These are phyloP conservation scores for Helicoverpa zea DNA, from an alignment of 1,140 invertebrate species.

Conservation along the genomic window DNA sequence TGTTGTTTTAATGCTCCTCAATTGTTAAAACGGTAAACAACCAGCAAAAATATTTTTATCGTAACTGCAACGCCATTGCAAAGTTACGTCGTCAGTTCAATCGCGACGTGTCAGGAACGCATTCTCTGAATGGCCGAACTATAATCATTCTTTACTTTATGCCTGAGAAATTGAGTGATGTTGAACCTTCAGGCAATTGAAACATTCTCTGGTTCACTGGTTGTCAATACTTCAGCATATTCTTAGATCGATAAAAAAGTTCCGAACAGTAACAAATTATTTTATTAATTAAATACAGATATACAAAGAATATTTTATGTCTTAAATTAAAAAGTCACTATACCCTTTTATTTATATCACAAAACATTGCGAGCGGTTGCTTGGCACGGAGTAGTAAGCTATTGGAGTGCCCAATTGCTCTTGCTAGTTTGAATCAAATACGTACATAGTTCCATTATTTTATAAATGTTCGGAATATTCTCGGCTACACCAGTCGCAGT, in stretches of 20 bases:
- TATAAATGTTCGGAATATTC: neutral
- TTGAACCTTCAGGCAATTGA: no score
- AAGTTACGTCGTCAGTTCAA: no score
- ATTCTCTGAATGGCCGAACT: no score
- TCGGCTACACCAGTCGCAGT: no score
- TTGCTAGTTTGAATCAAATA: neutral
- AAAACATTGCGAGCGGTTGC: conserved; percentile 40
- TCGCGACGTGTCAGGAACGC: no score
- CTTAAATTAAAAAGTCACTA: conserved; percentile 44
- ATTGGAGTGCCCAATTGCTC: neutral
- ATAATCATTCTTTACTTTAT: no score
- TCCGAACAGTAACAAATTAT: conserved; percentile 19
- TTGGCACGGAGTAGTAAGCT: conserved; percentile 14
- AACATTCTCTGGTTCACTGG: neutral
- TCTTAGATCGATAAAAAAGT: conserved; percentile 22
- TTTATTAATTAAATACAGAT: conserved; percentile 26
- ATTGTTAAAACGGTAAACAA: no score
- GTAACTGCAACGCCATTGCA: no score
- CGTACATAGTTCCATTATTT: neutral
- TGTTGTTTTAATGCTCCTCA: no score
- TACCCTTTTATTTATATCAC: conserved; percentile 44
- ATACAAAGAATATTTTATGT: conserved; percentile 28
- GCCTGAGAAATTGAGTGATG: no score
- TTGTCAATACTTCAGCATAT: no score
- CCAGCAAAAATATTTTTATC: no score